Base-by-base conservation (phyloP, 2,888 invertebrate species). In the Platerodrilus igneus region DNA sequence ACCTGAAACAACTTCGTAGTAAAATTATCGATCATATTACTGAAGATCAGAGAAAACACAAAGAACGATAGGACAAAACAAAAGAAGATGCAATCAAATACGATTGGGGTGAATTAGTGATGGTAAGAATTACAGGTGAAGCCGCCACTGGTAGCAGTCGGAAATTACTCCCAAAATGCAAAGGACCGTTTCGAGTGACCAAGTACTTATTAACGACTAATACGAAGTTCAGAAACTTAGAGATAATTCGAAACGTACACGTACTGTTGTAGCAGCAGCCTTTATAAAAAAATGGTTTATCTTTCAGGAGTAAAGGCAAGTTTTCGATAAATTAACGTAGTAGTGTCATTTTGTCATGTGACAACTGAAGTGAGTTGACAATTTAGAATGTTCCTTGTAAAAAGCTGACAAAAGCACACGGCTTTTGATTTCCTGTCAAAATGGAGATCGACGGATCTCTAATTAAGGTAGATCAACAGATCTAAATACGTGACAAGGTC, bases 61-160 rank as follows among this genome's bases (percentile, higher is more conserved):
- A 50, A 14, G 32, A 25, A 18, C 20, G 47, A 9, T 52, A 31
- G 15, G 44, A 48, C 19, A 31, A 32, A 28, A 20, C 13, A 5
- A 4, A 43, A 32, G 10, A 27, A 13, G 37, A 41, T 9, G 34
- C 33, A 4, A 21, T 15, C 1, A n/a, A n/a, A 6, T 41, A 20
- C 9, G 7, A 20, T n/a, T 25, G 17, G 25, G 48, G 50, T 11
- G 45, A 50, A 13, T n/a, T 50, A 7, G 50, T 50, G 7, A 38
- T 43, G 36, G 41, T 50, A 3, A 9, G 32, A 21, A 51, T 43
- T 7, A 51, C 47, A 2, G 37, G 40, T 32, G 29, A 25, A 3
- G 26, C 29, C 2, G 19, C 26, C n/a, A 50, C 47, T 6, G 51
- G 49, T 7, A 10, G 16, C 6, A 50, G 49, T 36, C 27, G 33